Evolutionary conservation across 2,888 invertebrate genomes (phyloP).

Genomic region (Fragum whitleyi): DNA sequence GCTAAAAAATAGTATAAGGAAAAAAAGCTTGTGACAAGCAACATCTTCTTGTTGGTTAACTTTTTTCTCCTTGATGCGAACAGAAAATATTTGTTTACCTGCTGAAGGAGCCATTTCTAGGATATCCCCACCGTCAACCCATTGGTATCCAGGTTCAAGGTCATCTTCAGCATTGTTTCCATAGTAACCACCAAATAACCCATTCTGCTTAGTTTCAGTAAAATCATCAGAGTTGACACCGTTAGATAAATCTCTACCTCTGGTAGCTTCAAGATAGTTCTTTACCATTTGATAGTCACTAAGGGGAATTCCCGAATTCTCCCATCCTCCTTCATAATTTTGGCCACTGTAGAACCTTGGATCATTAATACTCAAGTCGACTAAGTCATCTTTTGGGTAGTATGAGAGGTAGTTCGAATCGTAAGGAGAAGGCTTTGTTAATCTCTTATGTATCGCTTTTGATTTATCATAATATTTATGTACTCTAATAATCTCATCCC

Average conservation of each 20-base stretch:
- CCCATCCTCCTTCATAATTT: slow-evolving; percentile 44
- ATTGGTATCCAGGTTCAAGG: slow-evolving; percentile 45
- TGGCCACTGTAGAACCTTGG: slow-evolving; percentile 20
- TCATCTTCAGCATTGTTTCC: slow-evolving; percentile 28
- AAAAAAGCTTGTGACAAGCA: too few relatives aligned
- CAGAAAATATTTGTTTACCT: too few relatives aligned
- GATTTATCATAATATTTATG: slow-evolving; percentile 74
- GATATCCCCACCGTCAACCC: slow-evolving; percentile 30
- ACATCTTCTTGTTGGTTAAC: too few relatives aligned
- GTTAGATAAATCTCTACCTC: background rate
- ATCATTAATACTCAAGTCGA: slow-evolving; percentile 6
- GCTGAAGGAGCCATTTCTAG: background rate
- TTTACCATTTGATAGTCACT: slow-evolving; percentile 47
- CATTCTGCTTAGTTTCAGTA: background rate
- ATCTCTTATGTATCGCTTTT: slow-evolving; percentile 57
- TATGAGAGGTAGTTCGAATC: slow-evolving; percentile 51
- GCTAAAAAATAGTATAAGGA: too few relatives aligned
- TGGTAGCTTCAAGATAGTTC: slow-evolving; percentile 38
- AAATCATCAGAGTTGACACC: background rate
- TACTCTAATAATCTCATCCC: slow-evolving; percentile 69
- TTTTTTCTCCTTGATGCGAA: too few relatives aligned
- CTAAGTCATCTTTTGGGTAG: slow-evolving; percentile 49
- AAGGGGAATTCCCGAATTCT: slow-evolving; percentile 47
- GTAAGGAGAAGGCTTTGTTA: slow-evolving; percentile 25
- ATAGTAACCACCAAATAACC: slow-evolving; percentile 16